Percentiles rank a stretch among this genome's conserved stretches.
Evolutionary conservation across 1,140 invertebrate species (phyloP).

Genomic region (Polyergus mexicanus): DNA sequence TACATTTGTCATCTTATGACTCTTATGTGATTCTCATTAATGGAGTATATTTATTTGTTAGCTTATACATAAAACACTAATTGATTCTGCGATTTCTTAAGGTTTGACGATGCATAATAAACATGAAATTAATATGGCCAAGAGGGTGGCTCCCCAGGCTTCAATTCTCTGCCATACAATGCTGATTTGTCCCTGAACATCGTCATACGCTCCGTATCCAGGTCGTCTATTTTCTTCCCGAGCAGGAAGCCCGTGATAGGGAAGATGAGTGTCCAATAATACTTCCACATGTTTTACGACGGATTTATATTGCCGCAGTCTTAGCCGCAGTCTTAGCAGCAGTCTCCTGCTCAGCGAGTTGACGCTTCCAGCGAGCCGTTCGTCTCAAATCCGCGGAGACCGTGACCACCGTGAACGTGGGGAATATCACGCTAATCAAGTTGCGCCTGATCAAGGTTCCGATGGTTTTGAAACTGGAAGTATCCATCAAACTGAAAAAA

Average conservation of each 20-base stretch:
- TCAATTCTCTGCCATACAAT: slow-evolving; percentile 89
- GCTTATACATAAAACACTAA: slow-evolving; percentile 40
- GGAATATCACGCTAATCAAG: slow-evolving; percentile 89
- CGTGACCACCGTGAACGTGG: slow-evolving; percentile 86
- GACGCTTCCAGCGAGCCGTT: slow-evolving; percentile 90
- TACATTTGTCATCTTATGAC: slow-evolving; percentile 17
- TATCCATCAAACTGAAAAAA: slow-evolving; percentile 80
- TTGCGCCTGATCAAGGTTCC: slow-evolving; percentile 85
- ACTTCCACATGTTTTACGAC: slow-evolving; percentile 55
- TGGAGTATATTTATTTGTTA: slow-evolving; percentile 37
- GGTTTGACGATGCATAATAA: background rate
- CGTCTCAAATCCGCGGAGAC: slow-evolving; percentile 91
- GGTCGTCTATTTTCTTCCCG: slow-evolving; percentile 89
- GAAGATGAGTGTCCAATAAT: slow-evolving; percentile 81
- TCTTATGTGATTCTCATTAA: background rate
- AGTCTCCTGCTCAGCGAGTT: slow-evolving; percentile 63
- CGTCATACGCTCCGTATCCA: slow-evolving; percentile 90
- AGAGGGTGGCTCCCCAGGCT: slow-evolving; percentile 90
- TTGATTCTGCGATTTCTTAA: slow-evolving; percentile 21
- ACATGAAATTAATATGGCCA: slow-evolving; percentile 86
- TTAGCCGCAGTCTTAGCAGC: slow-evolving; percentile 36
- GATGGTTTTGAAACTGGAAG: slow-evolving; percentile 19
- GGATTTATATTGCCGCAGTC: background rate
- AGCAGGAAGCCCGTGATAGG: slow-evolving; percentile 87
- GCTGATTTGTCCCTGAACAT: slow-evolving; percentile 92